Conservation (phyloP, 2,888 invertebrate genomes). For the Drosophila lacicola region DNA sequence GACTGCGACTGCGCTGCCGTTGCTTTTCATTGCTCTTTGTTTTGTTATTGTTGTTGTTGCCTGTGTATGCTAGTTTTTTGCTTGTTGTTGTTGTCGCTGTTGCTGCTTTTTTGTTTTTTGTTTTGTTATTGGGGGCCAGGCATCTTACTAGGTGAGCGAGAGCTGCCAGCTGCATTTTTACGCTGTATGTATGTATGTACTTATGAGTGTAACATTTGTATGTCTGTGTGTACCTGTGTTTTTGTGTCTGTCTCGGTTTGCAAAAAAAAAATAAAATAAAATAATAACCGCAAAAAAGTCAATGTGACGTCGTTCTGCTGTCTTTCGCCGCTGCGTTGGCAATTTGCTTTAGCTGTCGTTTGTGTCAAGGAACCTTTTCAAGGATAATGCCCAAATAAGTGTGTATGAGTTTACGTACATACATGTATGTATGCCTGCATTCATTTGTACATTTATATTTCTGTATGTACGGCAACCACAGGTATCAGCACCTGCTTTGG, state of each 20-base stretch:
- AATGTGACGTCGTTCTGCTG: slow-evolving; percentile 33
- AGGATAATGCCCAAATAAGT: slow-evolving; percentile 66
- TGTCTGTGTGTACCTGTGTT: slow-evolving; percentile 11
- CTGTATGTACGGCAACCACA: slow-evolving; percentile 6
- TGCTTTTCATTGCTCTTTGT: slow-evolving; percentile 53
- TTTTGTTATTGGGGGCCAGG: slow-evolving; percentile 40
- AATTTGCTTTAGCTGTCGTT: slow-evolving; percentile 40
- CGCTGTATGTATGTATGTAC: slow-evolving; percentile 15
- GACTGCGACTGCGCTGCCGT: slow-evolving; percentile 72
- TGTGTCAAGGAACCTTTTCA: slow-evolving; percentile 83
- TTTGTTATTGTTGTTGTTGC: slow-evolving; percentile 20
- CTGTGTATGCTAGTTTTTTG: slow-evolving; percentile 23
- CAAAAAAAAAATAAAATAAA: slow-evolving; percentile 3
- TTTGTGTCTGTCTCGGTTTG: slow-evolving; percentile 24
- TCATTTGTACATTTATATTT: slow-evolving; percentile 3
- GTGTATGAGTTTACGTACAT: slow-evolving; percentile 12
- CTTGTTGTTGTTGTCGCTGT: slow-evolving; percentile 2
- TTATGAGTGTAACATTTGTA: slow-evolving; percentile 5
- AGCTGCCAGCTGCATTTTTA: slow-evolving; percentile 69
- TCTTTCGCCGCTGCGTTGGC: slow-evolving; percentile 28
- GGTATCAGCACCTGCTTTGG: slow-evolving; percentile 34
- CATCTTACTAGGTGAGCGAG: slow-evolving; percentile 49
- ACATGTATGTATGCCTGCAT: not conserved
- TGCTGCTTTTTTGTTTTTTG: slow-evolving; percentile 20
- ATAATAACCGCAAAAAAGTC: slow-evolving; percentile 27